phyloP scores from a whole-genome alignment of 2,888 invertebrate species.

The Callyntrura sp. region DNA sequence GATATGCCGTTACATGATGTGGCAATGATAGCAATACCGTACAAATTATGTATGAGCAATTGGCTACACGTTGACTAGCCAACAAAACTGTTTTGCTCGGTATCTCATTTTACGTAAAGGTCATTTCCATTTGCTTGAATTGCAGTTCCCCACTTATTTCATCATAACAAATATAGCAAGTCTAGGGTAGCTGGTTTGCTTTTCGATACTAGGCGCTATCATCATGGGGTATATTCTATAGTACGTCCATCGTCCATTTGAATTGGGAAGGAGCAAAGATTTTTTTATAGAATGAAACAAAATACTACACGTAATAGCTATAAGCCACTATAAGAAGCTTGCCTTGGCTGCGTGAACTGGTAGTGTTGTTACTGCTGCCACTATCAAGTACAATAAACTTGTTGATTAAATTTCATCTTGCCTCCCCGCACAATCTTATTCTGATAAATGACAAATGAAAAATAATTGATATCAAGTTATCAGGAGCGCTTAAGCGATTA shows the following conservation, averaged over 20 bases:
- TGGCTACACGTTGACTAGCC: constrained; percentile 9
- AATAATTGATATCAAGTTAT: constrained; percentile 2
- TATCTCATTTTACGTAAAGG: background rate
- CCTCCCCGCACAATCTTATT: background rate
- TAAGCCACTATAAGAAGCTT: background rate
- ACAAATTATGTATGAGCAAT: constrained; percentile 1
- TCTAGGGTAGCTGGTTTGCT: background rate
- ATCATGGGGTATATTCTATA: background rate
- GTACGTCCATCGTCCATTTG: background rate
- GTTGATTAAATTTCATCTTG: background rate
- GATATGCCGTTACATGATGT: background rate
- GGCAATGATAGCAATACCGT: background rate
- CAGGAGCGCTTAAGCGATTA: background rate
- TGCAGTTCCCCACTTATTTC: background rate
- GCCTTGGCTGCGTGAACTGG: background rate
- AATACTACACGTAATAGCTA: too few relatives aligned
- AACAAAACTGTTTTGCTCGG: constrained; percentile 15
- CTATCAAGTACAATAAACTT: background rate
- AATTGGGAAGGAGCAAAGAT: background rate
- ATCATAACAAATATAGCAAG: background rate
- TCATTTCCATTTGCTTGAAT: constrained; percentile 40
- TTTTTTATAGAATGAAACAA: background rate
- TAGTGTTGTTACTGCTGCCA: background rate
- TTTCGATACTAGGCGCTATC: background rate
- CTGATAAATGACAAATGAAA: constrained; percentile 6